Conservation (phyloP, 92 coral and sea anemone genomes). For the Ricordea florida region DNA sequence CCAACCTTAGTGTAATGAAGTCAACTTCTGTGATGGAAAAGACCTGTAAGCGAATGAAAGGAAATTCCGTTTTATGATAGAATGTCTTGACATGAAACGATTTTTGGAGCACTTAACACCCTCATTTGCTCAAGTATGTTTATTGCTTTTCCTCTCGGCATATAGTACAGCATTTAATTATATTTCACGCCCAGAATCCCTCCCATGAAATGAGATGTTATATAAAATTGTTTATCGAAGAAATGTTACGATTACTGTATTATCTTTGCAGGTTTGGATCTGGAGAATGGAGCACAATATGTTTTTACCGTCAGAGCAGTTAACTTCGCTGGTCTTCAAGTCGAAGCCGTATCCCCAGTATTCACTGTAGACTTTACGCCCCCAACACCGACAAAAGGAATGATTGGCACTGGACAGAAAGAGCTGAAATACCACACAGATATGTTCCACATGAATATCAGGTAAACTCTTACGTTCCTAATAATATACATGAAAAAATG, state of each 20-base stretch:
- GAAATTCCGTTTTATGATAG: too few relatives aligned
- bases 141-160: too few relatives aligned
- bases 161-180: too few relatives aligned
- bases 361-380: conserved; percentile 84
- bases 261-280: conserved; percentile 61
- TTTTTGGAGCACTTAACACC: too few relatives aligned
- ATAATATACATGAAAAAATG: neutral
- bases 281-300: conserved; percentile 76
- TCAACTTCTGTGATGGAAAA: too few relatives aligned
- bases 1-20: neutral
- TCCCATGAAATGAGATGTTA: too few relatives aligned
- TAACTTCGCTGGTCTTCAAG: conserved; percentile 74
- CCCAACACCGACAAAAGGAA: conserved; percentile 54
- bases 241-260: neutral
- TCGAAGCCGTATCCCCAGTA: conserved; percentile 71
- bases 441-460: conserved; percentile 5
- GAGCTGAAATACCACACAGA: conserved; percentile 53
- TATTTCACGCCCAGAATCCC: too few relatives aligned
- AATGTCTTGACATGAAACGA: too few relatives aligned
- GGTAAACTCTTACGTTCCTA: conserved; percentile 8
- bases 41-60: too few relatives aligned
- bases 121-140: too few relatives aligned
- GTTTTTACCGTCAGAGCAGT: conserved; percentile 68
- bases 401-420: conserved; percentile 45
- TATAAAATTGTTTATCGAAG: too few relatives aligned